Conservation (phyloP, 2,113 vertebrate genomes). For the Stomatorhinus ivindoensis region DNA sequence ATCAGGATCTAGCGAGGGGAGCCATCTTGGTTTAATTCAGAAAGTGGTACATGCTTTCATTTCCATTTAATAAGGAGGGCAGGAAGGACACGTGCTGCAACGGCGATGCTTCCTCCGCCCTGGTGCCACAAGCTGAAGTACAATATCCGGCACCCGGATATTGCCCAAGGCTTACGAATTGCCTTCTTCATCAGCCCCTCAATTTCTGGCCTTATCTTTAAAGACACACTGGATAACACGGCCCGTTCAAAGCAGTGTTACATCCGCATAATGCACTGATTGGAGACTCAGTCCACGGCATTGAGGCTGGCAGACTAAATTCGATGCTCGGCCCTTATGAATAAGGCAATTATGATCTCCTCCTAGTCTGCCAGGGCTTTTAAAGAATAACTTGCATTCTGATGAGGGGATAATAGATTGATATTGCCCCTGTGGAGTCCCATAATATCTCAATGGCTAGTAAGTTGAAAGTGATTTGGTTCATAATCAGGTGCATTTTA, state of each 20-base stretch:
- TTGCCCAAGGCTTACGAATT: slow-evolving; percentile 35
- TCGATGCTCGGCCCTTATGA: slow-evolving; percentile 22
- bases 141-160: slow-evolving; percentile 62
- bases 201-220: slow-evolving; percentile 33
- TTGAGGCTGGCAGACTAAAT: slow-evolving; percentile 35
- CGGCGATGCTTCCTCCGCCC: slow-evolving; percentile 31
- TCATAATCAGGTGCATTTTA: neutral
- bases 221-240: slow-evolving; percentile 28
- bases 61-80: slow-evolving; percentile 55
- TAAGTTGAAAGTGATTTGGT: neutral
- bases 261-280: slow-evolving; percentile 37
- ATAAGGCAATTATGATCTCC: slow-evolving; percentile 41
- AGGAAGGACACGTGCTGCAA: slow-evolving; percentile 28
- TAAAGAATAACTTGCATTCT: slow-evolving; percentile 35
- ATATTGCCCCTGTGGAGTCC: slow-evolving; percentile 17
- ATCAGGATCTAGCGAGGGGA: slow-evolving; percentile 25
- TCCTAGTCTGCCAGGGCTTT: slow-evolving; percentile 38
- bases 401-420: slow-evolving; percentile 33
- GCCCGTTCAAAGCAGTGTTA: slow-evolving; percentile 21
- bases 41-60: slow-evolving; percentile 33
- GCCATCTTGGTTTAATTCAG: slow-evolving; percentile 32
- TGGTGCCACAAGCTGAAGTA: slow-evolving; percentile 30
- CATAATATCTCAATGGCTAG: neutral
- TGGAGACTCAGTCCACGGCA: slow-evolving; percentile 31
- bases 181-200: slow-evolving; percentile 35